These are phyloP conservation scores for Cephonodes hylas DNA, from an alignment of 2,888 invertebrate genomes.

Conservation along the genomic window DNA sequence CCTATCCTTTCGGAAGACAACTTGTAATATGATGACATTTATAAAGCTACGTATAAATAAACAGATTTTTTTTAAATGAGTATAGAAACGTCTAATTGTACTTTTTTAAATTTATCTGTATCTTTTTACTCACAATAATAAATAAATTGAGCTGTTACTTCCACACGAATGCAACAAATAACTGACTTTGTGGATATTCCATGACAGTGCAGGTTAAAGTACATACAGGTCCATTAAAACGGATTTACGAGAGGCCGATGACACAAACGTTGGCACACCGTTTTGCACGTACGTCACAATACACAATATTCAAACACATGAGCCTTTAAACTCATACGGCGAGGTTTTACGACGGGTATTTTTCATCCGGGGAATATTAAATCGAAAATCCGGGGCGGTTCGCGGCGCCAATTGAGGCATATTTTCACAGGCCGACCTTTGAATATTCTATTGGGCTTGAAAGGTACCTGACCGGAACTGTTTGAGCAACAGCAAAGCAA, in stretches of 20 bases:
- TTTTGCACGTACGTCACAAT: slow-evolving; percentile 51
- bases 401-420: slow-evolving; percentile 67
- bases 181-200: not conserved
- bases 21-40: too few relatives aligned
- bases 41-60: too few relatives aligned
- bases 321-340: slow-evolving; percentile 69
- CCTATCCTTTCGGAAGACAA: too few relatives aligned
- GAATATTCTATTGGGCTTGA: slow-evolving; percentile 73
- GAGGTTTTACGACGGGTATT: slow-evolving; percentile 72
- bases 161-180: too few relatives aligned
- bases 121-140: too few relatives aligned
- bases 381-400: slow-evolving; percentile 33
- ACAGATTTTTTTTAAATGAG: too few relatives aligned
- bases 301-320: slow-evolving; percentile 73
- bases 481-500: slow-evolving; percentile 46
- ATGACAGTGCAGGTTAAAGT: slow-evolving; percentile 13
- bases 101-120: too few relatives aligned
- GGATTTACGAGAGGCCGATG: slow-evolving; percentile 35
- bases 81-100: too few relatives aligned
- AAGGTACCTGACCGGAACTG: slow-evolving; percentile 50
- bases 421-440: slow-evolving; percentile 68
- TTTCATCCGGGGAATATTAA: slow-evolving; percentile 54
- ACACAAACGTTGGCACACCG: slow-evolving; percentile 30
- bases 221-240: slow-evolving; percentile 40
- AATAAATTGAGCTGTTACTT: too few relatives aligned